Percentiles rank a stretch among this genome's conserved stretches.
These are phyloP conservation scores for Meiosimyza platycephala DNA, from an alignment of 2,888 invertebrate genomes.

Conservation along the genomic window DNA sequence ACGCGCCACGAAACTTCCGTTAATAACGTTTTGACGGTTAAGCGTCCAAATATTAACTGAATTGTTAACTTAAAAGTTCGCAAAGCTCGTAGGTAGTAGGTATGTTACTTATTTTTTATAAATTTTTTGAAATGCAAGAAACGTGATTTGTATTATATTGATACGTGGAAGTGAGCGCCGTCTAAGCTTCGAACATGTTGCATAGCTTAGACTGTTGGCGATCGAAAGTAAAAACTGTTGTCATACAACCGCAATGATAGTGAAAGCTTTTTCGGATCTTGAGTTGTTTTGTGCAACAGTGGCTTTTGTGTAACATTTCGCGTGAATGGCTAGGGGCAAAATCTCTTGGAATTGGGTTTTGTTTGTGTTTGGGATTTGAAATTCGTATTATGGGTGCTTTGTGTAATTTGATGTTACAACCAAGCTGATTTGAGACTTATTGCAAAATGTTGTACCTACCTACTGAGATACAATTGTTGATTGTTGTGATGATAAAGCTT, in stretches of 20 bases:
- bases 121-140: conserved; percentile 41
- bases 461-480: too few relatives aligned
- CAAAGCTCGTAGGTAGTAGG: conserved; percentile 45
- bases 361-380: background rate
- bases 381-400: background rate
- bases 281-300: background rate
- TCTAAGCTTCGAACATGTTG: conserved; percentile 45
- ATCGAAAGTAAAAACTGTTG: conserved; percentile 60
- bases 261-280: conserved; percentile 49
- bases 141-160: conserved; percentile 46
- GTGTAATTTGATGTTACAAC: background rate
- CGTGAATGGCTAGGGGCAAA: too few relatives aligned
- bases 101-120: too few relatives aligned
- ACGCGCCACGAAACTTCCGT: conserved; percentile 49
- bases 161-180: background rate
- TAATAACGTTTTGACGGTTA: conserved; percentile 46
- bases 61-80: conserved; percentile 55
- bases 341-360: too few relatives aligned
- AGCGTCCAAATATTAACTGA: conserved; percentile 62
- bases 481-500: conserved; percentile 22
- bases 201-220: conserved; percentile 36
- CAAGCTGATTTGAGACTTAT: background rate
- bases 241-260: conserved; percentile 46
- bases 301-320: background rate
- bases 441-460: too few relatives aligned